A percentile compares a stretch with the other conserved stretches of the same genome.
Conservation (phyloP, 2,888 invertebrate genomes). For the Caenorhabditis sp. region DNA sequence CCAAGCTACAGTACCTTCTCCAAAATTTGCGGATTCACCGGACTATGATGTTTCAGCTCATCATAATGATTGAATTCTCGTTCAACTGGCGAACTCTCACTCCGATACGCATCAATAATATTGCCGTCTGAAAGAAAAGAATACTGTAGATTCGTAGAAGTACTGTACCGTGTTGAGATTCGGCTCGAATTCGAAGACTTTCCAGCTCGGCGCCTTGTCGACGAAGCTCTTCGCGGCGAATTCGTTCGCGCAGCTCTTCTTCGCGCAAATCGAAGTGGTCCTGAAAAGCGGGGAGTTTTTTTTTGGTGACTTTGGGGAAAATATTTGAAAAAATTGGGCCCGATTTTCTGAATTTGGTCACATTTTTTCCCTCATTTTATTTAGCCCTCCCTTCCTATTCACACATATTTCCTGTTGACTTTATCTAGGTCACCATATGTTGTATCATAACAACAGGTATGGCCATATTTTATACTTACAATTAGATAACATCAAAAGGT, state of each 20-base stretch:
- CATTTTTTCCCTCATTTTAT: too few relatives aligned
- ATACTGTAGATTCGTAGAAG: constrained; percentile 19
- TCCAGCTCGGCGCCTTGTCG: constrained; percentile 21
- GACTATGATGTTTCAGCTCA: constrained; percentile 21
- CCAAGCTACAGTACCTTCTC: neutral
- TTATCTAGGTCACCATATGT: too few relatives aligned
- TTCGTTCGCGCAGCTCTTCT: constrained; percentile 26
- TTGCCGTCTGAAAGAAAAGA: neutral
- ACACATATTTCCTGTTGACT: too few relatives aligned
- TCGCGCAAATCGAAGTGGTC: constrained; percentile 19
- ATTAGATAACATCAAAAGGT: too few relatives aligned
- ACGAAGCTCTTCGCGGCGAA: constrained; percentile 20
- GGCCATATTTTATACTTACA: too few relatives aligned
- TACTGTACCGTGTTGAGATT: constrained; percentile 1
- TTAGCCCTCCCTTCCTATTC: too few relatives aligned
- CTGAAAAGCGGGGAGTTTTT: too few relatives aligned
- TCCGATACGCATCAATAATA: constrained; percentile 3
- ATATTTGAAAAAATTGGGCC: too few relatives aligned
- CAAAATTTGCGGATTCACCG: constrained; percentile 5
- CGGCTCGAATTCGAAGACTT: constrained; percentile 13
- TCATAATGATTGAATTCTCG: constrained; percentile 35
- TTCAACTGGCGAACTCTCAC: constrained; percentile 4
- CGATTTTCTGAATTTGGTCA: too few relatives aligned
- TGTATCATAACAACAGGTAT: too few relatives aligned
- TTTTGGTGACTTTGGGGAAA: neutral